These are phyloP conservation scores for Chironomus tepperi DNA, from an alignment of 1,140 invertebrate genomes.

Conservation along the genomic window DNA sequence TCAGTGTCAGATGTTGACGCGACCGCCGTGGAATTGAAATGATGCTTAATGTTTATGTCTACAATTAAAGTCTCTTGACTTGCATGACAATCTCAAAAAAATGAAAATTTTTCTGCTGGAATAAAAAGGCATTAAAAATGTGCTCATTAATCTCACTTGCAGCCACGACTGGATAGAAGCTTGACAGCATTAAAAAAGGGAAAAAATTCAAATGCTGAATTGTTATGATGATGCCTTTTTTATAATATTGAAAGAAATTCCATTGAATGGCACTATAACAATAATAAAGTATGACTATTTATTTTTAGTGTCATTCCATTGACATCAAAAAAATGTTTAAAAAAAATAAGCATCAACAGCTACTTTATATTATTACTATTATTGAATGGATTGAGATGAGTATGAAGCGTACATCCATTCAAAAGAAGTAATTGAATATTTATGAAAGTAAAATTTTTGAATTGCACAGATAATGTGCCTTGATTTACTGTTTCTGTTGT, in stretches of 20 bases:
- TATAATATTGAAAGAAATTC: background rate
- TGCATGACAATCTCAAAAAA: background rate
- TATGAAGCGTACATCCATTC: too few species aligned
- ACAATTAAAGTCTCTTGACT: background rate
- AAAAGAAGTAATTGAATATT: too few species aligned
- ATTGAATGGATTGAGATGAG: too few species aligned
- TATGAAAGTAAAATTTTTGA: too few species aligned
- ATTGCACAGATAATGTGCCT: too few species aligned
- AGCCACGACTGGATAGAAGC: background rate
- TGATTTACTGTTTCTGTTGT: too few species aligned
- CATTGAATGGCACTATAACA: background rate
- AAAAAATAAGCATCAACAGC: background rate
- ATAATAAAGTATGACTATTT: constrained; percentile 14
- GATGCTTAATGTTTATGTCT: constrained; percentile 1
- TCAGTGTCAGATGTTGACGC: background rate
- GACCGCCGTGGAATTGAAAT: constrained; percentile 1
- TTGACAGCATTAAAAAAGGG: background rate
- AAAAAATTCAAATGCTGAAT: too few species aligned
- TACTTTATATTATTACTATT: background rate
- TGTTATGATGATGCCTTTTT: too few species aligned
- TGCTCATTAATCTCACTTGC: background rate
- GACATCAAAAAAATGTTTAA: background rate
- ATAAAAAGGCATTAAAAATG: background rate
- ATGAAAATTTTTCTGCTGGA: background rate
- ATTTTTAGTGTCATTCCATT: background rate